Evolutionary conservation across 1,140 invertebrate species (phyloP).

Genomic region (Drosophila sp.): DNA sequence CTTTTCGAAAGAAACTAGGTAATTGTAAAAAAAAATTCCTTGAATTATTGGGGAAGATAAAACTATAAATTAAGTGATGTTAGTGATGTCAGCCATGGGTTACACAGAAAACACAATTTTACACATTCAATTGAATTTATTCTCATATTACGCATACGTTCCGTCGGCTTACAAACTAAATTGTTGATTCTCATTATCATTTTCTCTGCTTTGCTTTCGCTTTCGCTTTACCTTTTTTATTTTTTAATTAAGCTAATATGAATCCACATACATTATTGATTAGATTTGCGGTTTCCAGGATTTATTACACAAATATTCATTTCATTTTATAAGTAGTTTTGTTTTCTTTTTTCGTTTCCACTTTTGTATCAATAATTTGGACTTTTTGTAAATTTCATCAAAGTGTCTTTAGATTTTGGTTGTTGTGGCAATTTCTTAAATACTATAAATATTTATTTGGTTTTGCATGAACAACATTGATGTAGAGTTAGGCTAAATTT

Average conservation of each 20-base stretch:
- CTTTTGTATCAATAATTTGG: constrained; percentile 67
- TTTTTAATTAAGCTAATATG: constrained; percentile 74
- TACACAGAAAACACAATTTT: constrained; percentile 16
- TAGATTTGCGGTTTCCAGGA: constrained; percentile 40
- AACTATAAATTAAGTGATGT: too few species aligned
- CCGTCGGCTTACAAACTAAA: constrained; percentile 68
- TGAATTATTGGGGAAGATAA: too few species aligned
- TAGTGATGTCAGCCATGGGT: too few species aligned
- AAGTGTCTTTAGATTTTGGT: constrained; percentile 56
- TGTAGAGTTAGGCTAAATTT: constrained; percentile 66
- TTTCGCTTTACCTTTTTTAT: constrained; percentile 21
- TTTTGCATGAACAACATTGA: constrained; percentile 77
- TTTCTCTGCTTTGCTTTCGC: constrained; percentile 23
- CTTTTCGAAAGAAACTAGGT: too few species aligned
- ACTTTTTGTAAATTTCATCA: constrained; percentile 79
- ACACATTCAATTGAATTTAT: constrained; percentile 79
- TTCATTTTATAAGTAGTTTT: constrained; percentile 17
- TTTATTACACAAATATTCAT: constrained; percentile 49
- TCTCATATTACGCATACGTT: constrained; percentile 68
- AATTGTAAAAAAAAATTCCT: too few species aligned
- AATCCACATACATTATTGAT: constrained; percentile 73
- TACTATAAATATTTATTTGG: constrained; percentile 42
- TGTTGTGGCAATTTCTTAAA: constrained; percentile 43
- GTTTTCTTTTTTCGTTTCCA: constrained; percentile 16
- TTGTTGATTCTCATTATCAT: constrained; percentile 42